phyloP scores from a whole-genome alignment of 2,113 vertebrate genomes.

The Sardina pilchardus region DNA sequence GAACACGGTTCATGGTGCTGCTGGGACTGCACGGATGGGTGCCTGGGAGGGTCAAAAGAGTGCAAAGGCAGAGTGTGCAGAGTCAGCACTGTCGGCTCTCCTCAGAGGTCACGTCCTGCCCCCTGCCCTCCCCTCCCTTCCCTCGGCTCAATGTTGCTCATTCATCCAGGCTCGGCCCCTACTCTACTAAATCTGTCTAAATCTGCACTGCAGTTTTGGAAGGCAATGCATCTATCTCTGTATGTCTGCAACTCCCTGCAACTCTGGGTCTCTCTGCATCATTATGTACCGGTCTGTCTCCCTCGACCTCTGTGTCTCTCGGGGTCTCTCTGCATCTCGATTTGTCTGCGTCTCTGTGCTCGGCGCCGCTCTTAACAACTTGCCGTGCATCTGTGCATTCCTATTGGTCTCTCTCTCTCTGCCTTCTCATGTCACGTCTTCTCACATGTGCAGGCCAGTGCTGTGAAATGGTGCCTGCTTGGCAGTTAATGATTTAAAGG shows the following conservation, averaged over 20 bases:
- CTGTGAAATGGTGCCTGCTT: not conserved
- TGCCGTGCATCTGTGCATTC: not conserved
- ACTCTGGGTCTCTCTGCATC: not conserved
- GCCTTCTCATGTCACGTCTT: not conserved
- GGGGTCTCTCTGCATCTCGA: not conserved
- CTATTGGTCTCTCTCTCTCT: not conserved
- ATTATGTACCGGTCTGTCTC: not conserved
- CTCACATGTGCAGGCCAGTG: not conserved
- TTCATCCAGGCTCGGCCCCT: not conserved
- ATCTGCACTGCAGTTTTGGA: not conserved
- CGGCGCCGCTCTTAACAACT: too few species aligned
- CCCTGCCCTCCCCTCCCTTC: not conserved
- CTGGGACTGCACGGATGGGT: not conserved
- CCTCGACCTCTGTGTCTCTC: not conserved
- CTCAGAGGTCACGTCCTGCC: not conserved
- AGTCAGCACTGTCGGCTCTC: not conserved
- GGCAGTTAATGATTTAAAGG: conserved; percentile 17
- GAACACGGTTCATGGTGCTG: not conserved
- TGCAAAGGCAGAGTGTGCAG: conserved; percentile 3
- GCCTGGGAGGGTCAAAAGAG: not conserved
- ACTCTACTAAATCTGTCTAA: conserved; percentile 2
- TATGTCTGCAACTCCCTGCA: not conserved
- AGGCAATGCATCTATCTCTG: not conserved
- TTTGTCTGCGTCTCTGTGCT: not conserved
- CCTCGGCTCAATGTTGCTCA: conserved; percentile 2